These are phyloP conservation scores for Poeciliopsis turrubarensis DNA, from an alignment of 2,113 vertebrate genomes.

Conservation along the genomic window DNA sequence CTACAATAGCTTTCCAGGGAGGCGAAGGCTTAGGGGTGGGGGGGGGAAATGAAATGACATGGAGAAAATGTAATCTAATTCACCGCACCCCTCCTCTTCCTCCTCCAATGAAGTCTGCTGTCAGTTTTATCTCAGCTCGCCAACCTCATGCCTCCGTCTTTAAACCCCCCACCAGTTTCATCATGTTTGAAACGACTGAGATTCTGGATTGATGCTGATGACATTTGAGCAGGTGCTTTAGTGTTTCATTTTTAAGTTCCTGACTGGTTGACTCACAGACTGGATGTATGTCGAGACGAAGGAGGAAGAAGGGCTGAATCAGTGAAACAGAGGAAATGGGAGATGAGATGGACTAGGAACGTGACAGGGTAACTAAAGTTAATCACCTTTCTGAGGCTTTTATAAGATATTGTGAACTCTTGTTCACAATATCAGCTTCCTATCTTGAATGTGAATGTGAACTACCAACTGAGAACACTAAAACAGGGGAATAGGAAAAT, in stretches of 20 bases:
- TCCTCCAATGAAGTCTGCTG: constrained; percentile 75
- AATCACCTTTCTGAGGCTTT: constrained; percentile 42
- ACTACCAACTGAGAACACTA: constrained; percentile 36
- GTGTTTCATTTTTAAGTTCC: constrained; percentile 25
- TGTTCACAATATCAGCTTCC: too few species aligned
- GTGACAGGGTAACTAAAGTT: constrained; percentile 40
- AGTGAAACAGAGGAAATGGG: background rate
- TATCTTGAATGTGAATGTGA: background rate
- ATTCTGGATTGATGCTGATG: constrained; percentile 74
- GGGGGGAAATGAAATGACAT: constrained; percentile 61
- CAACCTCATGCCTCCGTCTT: constrained; percentile 25
- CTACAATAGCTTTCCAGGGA: constrained; percentile 53
- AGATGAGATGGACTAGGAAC: constrained; percentile 20
- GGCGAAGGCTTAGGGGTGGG: constrained; percentile 3
- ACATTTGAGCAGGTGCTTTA: constrained; percentile 70
- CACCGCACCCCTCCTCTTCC: constrained; percentile 24
- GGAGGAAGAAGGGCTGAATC: constrained; percentile 16
- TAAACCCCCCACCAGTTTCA: constrained; percentile 24
- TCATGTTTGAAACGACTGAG: constrained; percentile 72
- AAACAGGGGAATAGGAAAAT: constrained; percentile 57
- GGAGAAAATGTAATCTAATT: constrained; percentile 76
- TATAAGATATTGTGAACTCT: background rate
- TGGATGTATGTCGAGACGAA: constrained; percentile 26
- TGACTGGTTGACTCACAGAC: constrained; percentile 40
- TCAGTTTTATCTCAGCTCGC: constrained; percentile 75